Conservation (phyloP, 2,113 vertebrate species). For the Siniperca chuatsi region DNA sequence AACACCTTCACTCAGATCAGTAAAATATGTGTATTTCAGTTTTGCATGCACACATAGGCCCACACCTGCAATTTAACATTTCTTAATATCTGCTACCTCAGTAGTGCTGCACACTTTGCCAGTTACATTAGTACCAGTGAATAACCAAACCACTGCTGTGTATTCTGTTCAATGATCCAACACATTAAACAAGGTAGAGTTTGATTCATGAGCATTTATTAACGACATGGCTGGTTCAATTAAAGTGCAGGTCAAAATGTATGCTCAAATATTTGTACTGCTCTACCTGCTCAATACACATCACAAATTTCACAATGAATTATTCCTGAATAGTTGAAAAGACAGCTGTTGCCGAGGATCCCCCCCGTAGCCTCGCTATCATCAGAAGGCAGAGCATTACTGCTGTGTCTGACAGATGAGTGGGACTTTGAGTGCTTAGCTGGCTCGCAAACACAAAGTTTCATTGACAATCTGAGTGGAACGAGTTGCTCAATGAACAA, state of each 20-base stretch:
- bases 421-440: constrained; percentile 57
- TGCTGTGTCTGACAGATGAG: constrained; percentile 67
- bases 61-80: constrained; percentile 12
- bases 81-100: constrained; percentile 19
- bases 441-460: constrained; percentile 65
- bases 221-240: constrained; percentile 14
- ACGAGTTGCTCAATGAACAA: constrained; percentile 65
- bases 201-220: constrained; percentile 4
- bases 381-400: constrained; percentile 63
- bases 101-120: constrained; percentile 7
- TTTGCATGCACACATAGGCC: not conserved
- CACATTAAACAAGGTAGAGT: constrained; percentile 21
- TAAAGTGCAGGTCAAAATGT: constrained; percentile 28
- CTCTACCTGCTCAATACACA: constrained; percentile 22
- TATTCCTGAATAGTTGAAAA: constrained; percentile 41
- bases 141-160: constrained; percentile 5
- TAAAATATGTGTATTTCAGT: not conserved
- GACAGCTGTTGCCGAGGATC: constrained; percentile 35
- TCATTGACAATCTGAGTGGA: constrained; percentile 72
- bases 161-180: constrained; percentile 8
- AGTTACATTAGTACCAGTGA: constrained; percentile 22
- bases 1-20: constrained; percentile 2
- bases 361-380: constrained; percentile 41
- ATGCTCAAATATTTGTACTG: not conserved
- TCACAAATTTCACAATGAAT: constrained; percentile 53